Evolutionary conservation across 1,140 invertebrate species (phyloP), one percentile per base, ranked within the genome.

Genomic region (Medauroidea extradentata): DNA sequence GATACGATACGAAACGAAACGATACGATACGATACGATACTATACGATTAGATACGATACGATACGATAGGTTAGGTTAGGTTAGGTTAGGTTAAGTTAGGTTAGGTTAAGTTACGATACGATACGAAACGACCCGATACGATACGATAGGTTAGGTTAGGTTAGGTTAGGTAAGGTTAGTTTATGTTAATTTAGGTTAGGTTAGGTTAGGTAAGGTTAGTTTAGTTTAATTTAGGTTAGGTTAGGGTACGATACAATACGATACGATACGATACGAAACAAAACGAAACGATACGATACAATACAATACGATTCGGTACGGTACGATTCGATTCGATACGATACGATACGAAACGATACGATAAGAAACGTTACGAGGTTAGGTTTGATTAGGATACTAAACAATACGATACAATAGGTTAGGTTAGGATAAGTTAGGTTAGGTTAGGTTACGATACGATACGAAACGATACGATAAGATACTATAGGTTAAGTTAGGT

Each of bases 401-500:
- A n/a, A n/a, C n/a, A n/a, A 11, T 49, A 49, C 18, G 25, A 14
- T 49, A 49, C 23, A 11, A 14, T 49, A 49, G 21, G 19, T 21
- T 7, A 34, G 29, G 29, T 34, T 34, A 34, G 11, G 29, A 7
- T 34, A 34, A 11, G 29, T 34, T 34, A 34, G 29, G 29, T 21
- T 53, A 34, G 29, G 29, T 21, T 53, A 53, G 24, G 29, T 14
- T 53, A 39, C 49, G 49, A n/a, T 51, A 51, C 49, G 49, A 19
- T 51, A 51, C 49, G 49, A 19, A 23, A 51, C 49, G 49, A n/a
- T 51, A 51, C 49, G 49, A n/a, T 51, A 51, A 18, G 18, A 24
- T 51, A 51, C 49, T 18, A 24, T 51, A 51, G 19, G 49, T 18
- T 51, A 51, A 18, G 49, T n/a, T 25, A 34, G 29, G 29, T 34